Conservation (phyloP, 1,140 invertebrate genomes). For the Lepidotrigona ventralis region DNA sequence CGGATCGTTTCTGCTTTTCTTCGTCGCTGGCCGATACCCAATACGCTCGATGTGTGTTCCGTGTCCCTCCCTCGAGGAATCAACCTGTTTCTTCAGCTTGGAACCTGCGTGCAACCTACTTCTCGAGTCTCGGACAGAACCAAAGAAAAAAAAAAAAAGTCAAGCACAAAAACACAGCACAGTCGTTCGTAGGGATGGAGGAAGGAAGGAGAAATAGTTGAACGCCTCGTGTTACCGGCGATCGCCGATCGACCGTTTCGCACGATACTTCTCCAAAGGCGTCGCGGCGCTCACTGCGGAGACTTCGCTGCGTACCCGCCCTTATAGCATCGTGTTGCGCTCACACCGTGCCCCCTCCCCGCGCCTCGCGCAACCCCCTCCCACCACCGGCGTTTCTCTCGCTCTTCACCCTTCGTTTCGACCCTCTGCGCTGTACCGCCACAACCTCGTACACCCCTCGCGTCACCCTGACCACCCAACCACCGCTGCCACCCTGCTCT, state of each 20-base stretch:
- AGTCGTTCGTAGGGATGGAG: neutral
- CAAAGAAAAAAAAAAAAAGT: neutral
- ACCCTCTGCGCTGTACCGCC: constrained; percentile 42
- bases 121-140: neutral
- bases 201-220: neutral
- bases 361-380: constrained; percentile 34
- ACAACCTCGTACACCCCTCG: constrained; percentile 37
- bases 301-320: constrained; percentile 77
- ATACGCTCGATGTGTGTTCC: neutral
- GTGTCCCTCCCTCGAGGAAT: neutral
- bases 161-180: constrained; percentile 47
- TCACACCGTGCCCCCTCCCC: constrained; percentile 57
- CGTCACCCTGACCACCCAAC: constrained; percentile 17
- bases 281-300: constrained; percentile 79
- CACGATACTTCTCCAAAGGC: constrained; percentile 62
- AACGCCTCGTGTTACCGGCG: constrained; percentile 58
- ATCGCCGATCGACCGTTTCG: constrained; percentile 35
- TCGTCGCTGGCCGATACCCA: constrained; percentile 13
- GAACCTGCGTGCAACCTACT: neutral
- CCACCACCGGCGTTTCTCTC: constrained; percentile 44
- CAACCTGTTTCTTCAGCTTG: too few species aligned
- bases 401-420: constrained; percentile 27
- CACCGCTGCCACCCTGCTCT: constrained; percentile 2
- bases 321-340: constrained; percentile 77
- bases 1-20: neutral